Conservation (phyloP, 2,797 vertebrate genomes). For the Staurois parvus region DNA sequence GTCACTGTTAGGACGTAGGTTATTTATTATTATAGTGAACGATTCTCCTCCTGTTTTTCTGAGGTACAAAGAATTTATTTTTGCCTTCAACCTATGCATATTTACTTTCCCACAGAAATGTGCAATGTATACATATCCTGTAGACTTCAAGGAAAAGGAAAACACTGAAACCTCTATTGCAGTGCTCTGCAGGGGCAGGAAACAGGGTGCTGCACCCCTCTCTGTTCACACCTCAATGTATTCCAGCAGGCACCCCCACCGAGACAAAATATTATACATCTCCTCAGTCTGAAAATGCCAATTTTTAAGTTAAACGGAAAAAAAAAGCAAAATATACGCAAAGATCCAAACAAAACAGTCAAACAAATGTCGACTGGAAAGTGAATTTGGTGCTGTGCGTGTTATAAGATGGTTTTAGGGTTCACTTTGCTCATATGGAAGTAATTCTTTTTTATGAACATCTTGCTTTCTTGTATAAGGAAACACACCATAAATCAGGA, state of each 20-base stretch:
- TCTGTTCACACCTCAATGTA: conserved; percentile 46
- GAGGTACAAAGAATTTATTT: conserved; percentile 43
- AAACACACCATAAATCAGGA: conserved; percentile 63
- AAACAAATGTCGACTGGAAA: conserved; percentile 38
- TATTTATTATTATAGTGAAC: conserved; percentile 50
- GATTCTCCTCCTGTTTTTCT: conserved; percentile 28
- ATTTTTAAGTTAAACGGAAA: conserved; percentile 45
- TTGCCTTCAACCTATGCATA: conserved; percentile 18
- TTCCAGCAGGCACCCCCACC: conserved; percentile 13
- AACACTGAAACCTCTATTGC: conserved; percentile 26
- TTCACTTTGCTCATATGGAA: conserved; percentile 61
- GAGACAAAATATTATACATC: conserved; percentile 14
- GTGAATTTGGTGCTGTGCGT: conserved; percentile 20
- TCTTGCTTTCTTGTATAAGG: conserved; percentile 61
- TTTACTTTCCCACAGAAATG: conserved; percentile 53
- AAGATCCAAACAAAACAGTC: conserved; percentile 58
- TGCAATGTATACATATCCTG: conserved; percentile 55
- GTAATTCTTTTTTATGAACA: conserved; percentile 61
- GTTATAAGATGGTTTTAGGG: conserved; percentile 57
- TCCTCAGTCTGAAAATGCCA: conserved; percentile 1
- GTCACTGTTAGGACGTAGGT: conserved; percentile 17
- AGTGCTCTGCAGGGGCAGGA: conserved; percentile 52
- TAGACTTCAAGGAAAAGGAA: conserved; percentile 23
- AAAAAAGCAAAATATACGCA: conserved; percentile 45
- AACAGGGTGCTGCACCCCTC: conserved; percentile 42